These are phyloP conservation scores for Rhopalosiphum maidis DNA, from an alignment of 1,140 invertebrate species.

Conservation along the genomic window DNA sequence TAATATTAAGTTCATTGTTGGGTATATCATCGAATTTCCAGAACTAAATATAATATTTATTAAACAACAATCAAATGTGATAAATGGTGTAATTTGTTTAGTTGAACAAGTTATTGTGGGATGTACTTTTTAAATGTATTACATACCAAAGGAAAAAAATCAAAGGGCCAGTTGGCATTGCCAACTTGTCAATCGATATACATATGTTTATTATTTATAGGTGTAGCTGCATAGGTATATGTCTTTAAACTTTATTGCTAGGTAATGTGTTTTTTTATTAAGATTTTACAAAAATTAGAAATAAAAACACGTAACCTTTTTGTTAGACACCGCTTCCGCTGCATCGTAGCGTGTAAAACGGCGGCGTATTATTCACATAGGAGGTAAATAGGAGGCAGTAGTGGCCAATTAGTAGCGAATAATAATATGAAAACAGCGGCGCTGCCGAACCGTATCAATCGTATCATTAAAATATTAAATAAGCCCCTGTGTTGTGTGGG, in stretches of 20 bases:
- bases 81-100: neutral
- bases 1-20: too few relatives aligned
- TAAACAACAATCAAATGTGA: neutral
- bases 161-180: neutral
- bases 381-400: neutral
- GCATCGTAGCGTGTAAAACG: neutral
- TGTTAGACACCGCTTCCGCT: neutral
- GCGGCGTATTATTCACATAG: neutral
- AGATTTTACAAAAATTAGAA: neutral
- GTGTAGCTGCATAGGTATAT: neutral
- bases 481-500: neutral
- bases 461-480: constrained; percentile 10
- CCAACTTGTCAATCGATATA: neutral
- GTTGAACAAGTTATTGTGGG: neutral
- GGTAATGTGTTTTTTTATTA: neutral
- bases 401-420: constrained; percentile 10
- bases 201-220: neutral
- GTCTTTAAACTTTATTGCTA: neutral
- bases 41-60: too few relatives aligned
- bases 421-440: neutral
- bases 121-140: neutral
- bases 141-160: neutral
- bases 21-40: neutral
- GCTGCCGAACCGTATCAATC: constrained; percentile 21
- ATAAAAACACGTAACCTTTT: neutral